Conservation (phyloP, 1,140 invertebrate genomes). For the Drusus annulatus region DNA sequence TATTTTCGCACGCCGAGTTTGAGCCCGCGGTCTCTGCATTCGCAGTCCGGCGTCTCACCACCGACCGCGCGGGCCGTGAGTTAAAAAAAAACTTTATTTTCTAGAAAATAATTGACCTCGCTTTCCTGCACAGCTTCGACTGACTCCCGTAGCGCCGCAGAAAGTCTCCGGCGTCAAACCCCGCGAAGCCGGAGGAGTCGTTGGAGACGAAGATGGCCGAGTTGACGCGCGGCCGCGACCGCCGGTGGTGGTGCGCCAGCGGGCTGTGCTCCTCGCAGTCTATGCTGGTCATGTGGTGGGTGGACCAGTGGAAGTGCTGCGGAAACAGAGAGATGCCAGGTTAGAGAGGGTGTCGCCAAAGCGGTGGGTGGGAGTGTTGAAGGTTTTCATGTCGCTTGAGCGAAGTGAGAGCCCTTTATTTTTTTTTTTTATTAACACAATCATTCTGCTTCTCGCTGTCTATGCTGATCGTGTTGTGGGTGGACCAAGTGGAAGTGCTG, state of each 20-base stretch:
- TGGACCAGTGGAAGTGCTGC: conserved; percentile 81
- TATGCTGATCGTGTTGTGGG: too few relatives aligned
- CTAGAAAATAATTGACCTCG: conserved; percentile 70
- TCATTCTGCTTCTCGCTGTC: too few relatives aligned
- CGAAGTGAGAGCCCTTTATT: too few relatives aligned
- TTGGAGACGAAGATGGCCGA: conserved; percentile 82
- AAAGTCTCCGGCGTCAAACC: conserved; percentile 83
- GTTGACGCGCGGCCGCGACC: conserved; percentile 80
- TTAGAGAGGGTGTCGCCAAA: too few relatives aligned
- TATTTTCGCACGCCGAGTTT: too few relatives aligned
- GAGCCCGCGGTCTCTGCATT: too few relatives aligned
- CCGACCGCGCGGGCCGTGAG: too few relatives aligned
- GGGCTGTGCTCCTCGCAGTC: conserved; percentile 72
- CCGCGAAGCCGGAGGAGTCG: conserved; percentile 81
- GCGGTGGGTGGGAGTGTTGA: too few relatives aligned
- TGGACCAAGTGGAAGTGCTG: too few relatives aligned
- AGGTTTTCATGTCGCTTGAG: too few relatives aligned
- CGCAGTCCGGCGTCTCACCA: too few relatives aligned
- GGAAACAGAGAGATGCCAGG: conserved; percentile 33
- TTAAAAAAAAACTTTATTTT: background rate
- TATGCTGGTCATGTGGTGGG: conserved; percentile 73
- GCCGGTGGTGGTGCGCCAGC: conserved; percentile 64
- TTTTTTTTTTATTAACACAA: too few relatives aligned
- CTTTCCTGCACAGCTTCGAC: conserved; percentile 82
- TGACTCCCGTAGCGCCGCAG: conserved; percentile 83